A percentile compares a stretch with the other conserved stretches of the same genome.
These are phyloP conservation scores for Meriones unguiculatus DNA, from an alignment of 2,113 vertebrate genomes.

Conservation along the genomic window DNA sequence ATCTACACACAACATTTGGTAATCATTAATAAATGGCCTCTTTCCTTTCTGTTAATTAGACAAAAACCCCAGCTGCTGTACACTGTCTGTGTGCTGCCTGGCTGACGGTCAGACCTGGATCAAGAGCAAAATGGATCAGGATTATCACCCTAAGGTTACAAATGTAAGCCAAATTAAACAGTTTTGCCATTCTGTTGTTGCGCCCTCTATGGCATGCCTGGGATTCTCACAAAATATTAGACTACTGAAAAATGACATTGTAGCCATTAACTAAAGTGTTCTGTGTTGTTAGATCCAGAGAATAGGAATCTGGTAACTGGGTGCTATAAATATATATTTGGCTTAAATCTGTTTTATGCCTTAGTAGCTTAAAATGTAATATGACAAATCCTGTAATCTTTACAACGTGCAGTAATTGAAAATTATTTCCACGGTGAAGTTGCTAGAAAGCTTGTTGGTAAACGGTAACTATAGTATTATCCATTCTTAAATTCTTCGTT, in stretches of 20 bases:
- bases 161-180: background rate
- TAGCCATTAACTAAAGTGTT: background rate
- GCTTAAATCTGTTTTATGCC: background rate
- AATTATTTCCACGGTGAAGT: slow-evolving; percentile 5
- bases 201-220: background rate
- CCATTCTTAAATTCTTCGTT: background rate
- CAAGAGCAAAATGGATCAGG: background rate
- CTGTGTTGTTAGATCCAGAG: background rate
- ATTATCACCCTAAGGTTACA: background rate
- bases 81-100: background rate
- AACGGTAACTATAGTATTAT: background rate
- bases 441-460: background rate
- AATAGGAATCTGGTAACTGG: background rate
- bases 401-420: background rate
- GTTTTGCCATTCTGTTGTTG: background rate
- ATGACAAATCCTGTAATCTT: background rate
- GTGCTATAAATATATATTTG: background rate
- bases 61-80: background rate
- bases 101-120: background rate
- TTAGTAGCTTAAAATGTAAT: background rate
- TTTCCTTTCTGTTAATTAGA: background rate
- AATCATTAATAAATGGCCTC: background rate
- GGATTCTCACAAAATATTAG: background rate
- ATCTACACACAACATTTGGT: background rate
- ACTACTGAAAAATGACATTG: background rate